Evolutionary conservation across 2,797 vertebrate species (phyloP), one percentile per base, ranked within the genome.

Genomic region (Mastacembelus armatus): DNA sequence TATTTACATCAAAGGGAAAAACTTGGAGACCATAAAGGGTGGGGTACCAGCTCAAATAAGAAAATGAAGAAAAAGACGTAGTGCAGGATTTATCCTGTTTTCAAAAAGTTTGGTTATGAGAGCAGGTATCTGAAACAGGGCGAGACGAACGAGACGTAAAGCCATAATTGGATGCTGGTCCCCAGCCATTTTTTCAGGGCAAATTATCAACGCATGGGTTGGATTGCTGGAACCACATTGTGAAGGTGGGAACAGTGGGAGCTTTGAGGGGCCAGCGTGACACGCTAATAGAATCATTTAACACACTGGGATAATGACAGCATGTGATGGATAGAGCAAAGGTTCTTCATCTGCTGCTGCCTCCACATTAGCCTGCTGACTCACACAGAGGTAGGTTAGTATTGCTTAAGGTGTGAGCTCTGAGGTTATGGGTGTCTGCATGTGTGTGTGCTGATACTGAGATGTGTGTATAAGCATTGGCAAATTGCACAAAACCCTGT

Each of bases 161-260:
- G 78, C 81, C 83, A 88, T 89, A 92, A 91, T 87, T 89, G 88
- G 85, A 86, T 71, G 79, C 76, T 80, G 86, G 78, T 86, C 78
- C 71, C 61, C 10, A 21, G 83, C 85, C 86, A 86, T 80, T 81
- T 84, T 88, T 87, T 88, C 85, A 85, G 80, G 82, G 81, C 72
- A 86, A 90, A 89, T 90, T 88, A 91, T 88, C 79, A 85, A 86
- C 77, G 81, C 86, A 89, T 83, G 85, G 87, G 77, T 78, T 86
- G 83, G 66, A 85, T 61, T 62, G 84, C 81, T 69, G 71, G 79
- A 77, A 67, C 80, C 85, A 71, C 86, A 87, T 77, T 78, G 85
- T 84, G 73, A 74, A 85, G 89, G 87, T 85, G 82, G 80, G 79
- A 91, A 93, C 89, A 92, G 85, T 85, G 77, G 78, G 79, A 80